These are phyloP conservation scores for Apodemia duryi DNA, from an alignment of 2,888 invertebrate species.

Conservation along the genomic window DNA sequence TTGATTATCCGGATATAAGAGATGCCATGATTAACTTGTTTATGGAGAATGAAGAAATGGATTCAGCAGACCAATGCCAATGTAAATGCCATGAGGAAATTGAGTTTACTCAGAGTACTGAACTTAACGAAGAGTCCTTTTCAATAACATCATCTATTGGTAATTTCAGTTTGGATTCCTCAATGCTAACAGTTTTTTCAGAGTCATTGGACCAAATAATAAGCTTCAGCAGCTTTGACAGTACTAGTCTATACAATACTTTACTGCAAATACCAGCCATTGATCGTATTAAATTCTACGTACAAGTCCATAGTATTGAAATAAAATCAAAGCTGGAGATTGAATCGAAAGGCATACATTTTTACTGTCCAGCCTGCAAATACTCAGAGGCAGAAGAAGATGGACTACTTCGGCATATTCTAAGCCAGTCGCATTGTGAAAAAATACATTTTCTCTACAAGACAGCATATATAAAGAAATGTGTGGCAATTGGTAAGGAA, in stretches of 20 bases:
- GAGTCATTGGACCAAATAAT: slow-evolving; percentile 63
- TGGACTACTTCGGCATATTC: slow-evolving; percentile 53
- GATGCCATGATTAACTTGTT: slow-evolving; percentile 62
- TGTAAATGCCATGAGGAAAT: slow-evolving; percentile 53
- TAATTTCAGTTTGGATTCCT: slow-evolving; percentile 60
- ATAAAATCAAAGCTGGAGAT: slow-evolving; percentile 43
- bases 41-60: slow-evolving; percentile 33
- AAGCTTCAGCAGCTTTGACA: slow-evolving; percentile 67
- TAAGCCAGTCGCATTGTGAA: slow-evolving; percentile 59
- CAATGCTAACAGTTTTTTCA: slow-evolving; percentile 62
- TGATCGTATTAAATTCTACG: slow-evolving; percentile 66
- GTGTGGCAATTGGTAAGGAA: slow-evolving; percentile 56
- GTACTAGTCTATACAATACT: slow-evolving; percentile 49
- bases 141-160: slow-evolving; percentile 67
- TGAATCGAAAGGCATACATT: slow-evolving; percentile 47
- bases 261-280: slow-evolving; percentile 61
- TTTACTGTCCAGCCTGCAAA: slow-evolving; percentile 58
- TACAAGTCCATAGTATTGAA: slow-evolving; percentile 67
- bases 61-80: slow-evolving; percentile 35
- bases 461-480: slow-evolving; percentile 69
- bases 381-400: slow-evolving; percentile 52
- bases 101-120: slow-evolving; percentile 44
- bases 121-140: slow-evolving; percentile 43
- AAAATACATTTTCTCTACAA: slow-evolving; percentile 70
- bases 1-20: slow-evolving; percentile 61